phyloP scores from a whole-genome alignment of 2,113 vertebrate genomes.

The Istiophorus platypterus region DNA sequence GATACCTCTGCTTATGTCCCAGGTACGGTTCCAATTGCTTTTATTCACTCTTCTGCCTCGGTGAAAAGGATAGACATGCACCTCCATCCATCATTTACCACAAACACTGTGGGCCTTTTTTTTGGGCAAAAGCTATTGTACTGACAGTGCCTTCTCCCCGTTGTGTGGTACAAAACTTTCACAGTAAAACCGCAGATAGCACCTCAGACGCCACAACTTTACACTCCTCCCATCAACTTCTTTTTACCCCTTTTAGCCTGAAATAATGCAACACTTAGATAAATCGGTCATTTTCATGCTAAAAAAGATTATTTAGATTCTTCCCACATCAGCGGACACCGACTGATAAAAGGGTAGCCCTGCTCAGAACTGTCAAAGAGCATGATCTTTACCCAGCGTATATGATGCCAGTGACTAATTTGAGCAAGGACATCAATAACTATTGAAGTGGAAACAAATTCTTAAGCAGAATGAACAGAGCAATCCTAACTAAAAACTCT shows the following conservation, averaged over 20 bases:
- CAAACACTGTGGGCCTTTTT: background rate
- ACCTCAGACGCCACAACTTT: constrained; percentile 10
- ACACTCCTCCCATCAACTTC: background rate
- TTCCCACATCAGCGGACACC: constrained; percentile 25
- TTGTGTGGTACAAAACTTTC: background rate
- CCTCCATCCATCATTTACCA: constrained; percentile 13
- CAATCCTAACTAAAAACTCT: constrained; percentile 6
- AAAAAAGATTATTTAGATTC: constrained; percentile 27
- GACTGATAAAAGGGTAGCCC: constrained; percentile 47
- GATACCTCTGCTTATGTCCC: background rate
- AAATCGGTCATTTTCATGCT: background rate
- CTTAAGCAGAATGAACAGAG: background rate
- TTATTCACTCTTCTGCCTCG: constrained; percentile 4
- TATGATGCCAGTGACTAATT: constrained; percentile 31
- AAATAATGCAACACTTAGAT: background rate
- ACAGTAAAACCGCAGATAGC: background rate
- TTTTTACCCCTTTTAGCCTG: background rate
- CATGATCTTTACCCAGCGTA: constrained; percentile 38
- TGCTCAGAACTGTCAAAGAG: constrained; percentile 37
- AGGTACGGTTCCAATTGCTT: constrained; percentile 1
- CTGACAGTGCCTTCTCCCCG: background rate
- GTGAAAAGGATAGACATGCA: background rate
- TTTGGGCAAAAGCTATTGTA: background rate
- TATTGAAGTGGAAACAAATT: constrained; percentile 15
- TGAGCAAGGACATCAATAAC: constrained; percentile 22